Base-by-base conservation (phyloP, 30 jellyfish, hydroid and myxozoan genomes). In the Chrysaora quinquecirrha region DNA sequence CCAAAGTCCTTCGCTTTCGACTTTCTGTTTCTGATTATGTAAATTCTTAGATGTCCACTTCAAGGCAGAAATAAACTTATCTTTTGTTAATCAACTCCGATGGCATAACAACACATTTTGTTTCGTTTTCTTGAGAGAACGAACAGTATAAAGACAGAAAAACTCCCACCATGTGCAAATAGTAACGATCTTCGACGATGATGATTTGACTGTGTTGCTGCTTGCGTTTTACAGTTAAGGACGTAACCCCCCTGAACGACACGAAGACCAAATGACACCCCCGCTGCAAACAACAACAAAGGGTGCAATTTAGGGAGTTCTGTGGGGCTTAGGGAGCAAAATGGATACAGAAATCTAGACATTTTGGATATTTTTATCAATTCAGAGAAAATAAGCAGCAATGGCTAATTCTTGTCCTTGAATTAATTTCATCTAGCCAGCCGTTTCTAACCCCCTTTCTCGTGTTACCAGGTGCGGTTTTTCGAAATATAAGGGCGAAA, bases 1-100 rank as follows among this genome's bases (percentile, higher is more conserved):
- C 90, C 90, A 80, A 47, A 28, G 61, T 19, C 19, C 68, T 52
- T 52, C 29, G 68, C 29, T 43, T 43, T 3, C 68, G 29, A 52
- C 68, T 9, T 52, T 52, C 68, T 52, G 68, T 52, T 52, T 52
- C 27, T 52, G 68, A 3, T 10, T 10, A 3, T 52, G 19, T 19
- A 16, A 20, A 9, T 52, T 10, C 24, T 10, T 10, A 52, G 25
- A 52, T 52, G 68, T 7, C 68, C 29, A 52, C 24, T 52, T 52
- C 25, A 16, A 52, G 68, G 25, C 68, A 16, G 19, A 20, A 52
- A 10, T 7, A 52, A 3, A 9, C 19, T 16, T 3, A 4, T 3
- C 9, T 4, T 9, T 25, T 4, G 19, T 52, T 25, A 52, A 38
- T 14, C 29, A 52, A 52, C 19, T 16, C 6, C 24, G 19, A 16